Conservation (phyloP, 1,140 invertebrate genomes). For the Daktulosphaira vitifoliae region DNA sequence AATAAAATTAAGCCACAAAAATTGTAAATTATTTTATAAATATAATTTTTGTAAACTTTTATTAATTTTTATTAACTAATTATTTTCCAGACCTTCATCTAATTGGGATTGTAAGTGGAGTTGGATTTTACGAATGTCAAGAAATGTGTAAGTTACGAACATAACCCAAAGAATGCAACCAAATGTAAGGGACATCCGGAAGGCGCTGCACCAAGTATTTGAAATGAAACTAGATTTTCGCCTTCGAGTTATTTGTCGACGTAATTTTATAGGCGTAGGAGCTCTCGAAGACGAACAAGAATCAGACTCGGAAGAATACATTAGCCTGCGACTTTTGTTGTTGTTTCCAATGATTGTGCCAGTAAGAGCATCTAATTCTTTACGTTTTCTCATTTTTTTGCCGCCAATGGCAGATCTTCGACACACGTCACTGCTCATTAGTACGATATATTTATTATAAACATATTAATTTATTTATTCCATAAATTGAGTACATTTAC, state of each 20-base stretch:
- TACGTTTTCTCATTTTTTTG: slow-evolving; percentile 51
- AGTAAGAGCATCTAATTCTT: slow-evolving; percentile 49
- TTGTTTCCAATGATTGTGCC: not conserved
- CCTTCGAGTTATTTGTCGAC: slow-evolving; percentile 41
- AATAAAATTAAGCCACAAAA: too few relatives aligned
- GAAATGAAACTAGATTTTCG: slow-evolving; percentile 38
- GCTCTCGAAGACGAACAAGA: slow-evolving; percentile 40
- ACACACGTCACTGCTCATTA: slow-evolving; percentile 34
- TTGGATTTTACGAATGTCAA: slow-evolving; percentile 57
- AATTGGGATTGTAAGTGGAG: slow-evolving; percentile 54
- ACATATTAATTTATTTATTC: too few relatives aligned
- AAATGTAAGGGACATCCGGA: slow-evolving; percentile 54
- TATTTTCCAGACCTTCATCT: slow-evolving; percentile 53
- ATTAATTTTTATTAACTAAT: too few relatives aligned
- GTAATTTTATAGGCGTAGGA: slow-evolving; percentile 43
- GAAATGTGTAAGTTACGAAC: slow-evolving; percentile 58
- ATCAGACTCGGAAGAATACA: slow-evolving; percentile 39
- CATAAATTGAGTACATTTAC: too few relatives aligned
- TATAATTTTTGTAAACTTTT: too few relatives aligned
- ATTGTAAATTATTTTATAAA: too few relatives aligned
- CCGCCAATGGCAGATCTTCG: slow-evolving; percentile 40
- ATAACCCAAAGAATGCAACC: slow-evolving; percentile 53
- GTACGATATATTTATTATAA: too few relatives aligned
- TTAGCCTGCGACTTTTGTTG: slow-evolving; percentile 2
- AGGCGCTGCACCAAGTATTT: slow-evolving; percentile 44